phyloP scores from a whole-genome alignment of 1,140 invertebrate species.

The Sinella curviseta region DNA sequence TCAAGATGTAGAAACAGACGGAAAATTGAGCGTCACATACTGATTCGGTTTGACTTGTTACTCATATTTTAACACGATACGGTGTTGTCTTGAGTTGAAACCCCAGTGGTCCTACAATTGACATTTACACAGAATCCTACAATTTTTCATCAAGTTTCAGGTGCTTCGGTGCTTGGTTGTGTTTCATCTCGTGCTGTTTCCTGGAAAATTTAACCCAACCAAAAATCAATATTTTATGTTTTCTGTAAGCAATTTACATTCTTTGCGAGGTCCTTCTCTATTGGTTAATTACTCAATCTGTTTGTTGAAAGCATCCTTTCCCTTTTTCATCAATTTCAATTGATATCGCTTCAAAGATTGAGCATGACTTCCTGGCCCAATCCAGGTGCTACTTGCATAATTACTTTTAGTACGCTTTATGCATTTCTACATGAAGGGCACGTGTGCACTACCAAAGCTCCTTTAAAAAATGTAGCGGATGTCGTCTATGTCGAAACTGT shows the following conservation, averaged over 20 bases:
- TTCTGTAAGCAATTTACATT: no score
- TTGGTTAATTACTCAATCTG: no score
- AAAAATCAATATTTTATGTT: no score
- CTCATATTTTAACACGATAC: background rate
- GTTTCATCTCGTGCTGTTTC: background rate
- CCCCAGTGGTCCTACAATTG: background rate
- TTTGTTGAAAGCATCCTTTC: no score
- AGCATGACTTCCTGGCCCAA: background rate
- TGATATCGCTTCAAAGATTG: no score
- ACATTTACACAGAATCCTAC: background rate
- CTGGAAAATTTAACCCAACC: no score
- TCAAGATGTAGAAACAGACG: background rate
- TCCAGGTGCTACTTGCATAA: background rate
- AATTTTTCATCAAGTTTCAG: background rate
- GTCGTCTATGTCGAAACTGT: background rate
- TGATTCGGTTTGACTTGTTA: constrained; percentile 21
- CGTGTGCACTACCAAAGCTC: background rate
- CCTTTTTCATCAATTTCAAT: no score
- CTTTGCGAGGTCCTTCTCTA: no score
- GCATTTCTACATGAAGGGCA: background rate
- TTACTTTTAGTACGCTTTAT: background rate
- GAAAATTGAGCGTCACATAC: background rate
- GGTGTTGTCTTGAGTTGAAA: background rate
- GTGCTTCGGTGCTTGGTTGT: background rate
- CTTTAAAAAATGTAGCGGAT: background rate